Base-by-base conservation (phyloP, 2,797 vertebrate species). In the Lithobates sylvaticus region DNA sequence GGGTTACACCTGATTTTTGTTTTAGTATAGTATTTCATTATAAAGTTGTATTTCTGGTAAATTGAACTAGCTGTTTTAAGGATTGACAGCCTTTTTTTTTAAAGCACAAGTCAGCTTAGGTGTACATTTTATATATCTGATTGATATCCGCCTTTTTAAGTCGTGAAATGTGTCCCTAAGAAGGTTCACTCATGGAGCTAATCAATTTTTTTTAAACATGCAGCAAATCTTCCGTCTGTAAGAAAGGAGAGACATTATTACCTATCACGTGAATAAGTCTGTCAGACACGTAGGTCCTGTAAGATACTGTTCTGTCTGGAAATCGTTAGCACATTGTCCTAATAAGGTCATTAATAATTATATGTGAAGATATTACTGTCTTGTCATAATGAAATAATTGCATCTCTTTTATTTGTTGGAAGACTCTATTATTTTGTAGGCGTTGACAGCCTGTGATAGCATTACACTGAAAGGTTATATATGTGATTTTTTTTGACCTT, bases 401-500 rank as follows among this genome's bases (percentile, higher is more conserved):
- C 64, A 65, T n/a, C 26, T 2, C 8, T 80, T 71, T 34, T 26
- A 32, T 72, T 58, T 81, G 70, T 72, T 42, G 10, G 21, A 36
- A 72, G 39, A 44, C 69, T 68, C 73, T 50, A 76, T 68, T 50
- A 68, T 76, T 44, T 54, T 69, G 42, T n/a, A 84, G 73, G 42
- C 34, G 44, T 34, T 77, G 76, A 77, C 76, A 77, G 50, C 39
- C 23, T 3, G 26, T 47, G 61, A 34, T 21, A 50, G 12, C 10
- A 76, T 29, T 44, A 18, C 34, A 10, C 1, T 67, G 23, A 21
- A 42, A 26, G 16, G 26, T 71, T 34, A 36, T 50, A 34, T 71
- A 29, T 69, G 39, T 21, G n/a, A 42, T 75, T 42, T 73, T 4
- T 10, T 4, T 10, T 83, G 54, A 75, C 73, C 81, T 75, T 29